Evolutionary conservation across 2,888 invertebrate species (phyloP), one percentile per base, ranked within the genome.

Genomic region (Alentia gelatinosa): DNA sequence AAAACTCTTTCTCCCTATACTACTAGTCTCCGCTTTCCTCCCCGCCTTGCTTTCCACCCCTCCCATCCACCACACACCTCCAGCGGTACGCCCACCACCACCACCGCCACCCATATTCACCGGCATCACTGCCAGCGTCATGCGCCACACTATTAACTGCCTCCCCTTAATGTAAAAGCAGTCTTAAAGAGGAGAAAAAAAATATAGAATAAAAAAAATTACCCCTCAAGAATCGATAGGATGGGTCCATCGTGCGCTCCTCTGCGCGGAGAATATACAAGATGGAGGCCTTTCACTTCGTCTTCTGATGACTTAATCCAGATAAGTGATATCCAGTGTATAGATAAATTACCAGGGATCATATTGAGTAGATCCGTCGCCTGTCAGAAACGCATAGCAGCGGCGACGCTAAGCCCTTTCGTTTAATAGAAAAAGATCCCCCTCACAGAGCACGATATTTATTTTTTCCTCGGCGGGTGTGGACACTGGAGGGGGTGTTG

Each of bases 271-370:
- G 30, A 30, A 68, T 68, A 68, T 30, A 68, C 68, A 68, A 12
- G 30, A 68, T 68, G 68, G 68, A 68, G 12, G 30, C 68, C 33
- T 30, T 68, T 68, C 68, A 33, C 68, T 68, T 30, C 4, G 30
- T 68, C 33, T 30, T 68, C 68, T 68, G 68, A 68, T 30, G 68
- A 68, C 3, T 68, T 68, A 68, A 68, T 68, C 68, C 68, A 68
- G 68, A 68, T 68, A 68, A 68, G 68, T 68, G 68, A 68, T 68
- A 68, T 68, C 5, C 68, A 68, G 68, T 68, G 68, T 68, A 68
- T 68, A 26, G 68, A 68, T 68, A 68, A 68, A 68, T 68, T 68
- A 68, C 26, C 15, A 19, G 30, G 68, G 68, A 30, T 68, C 68
- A 30, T 68, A 30, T 26, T 3, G 23, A 68, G 33, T 68, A 3